Evolutionary conservation across 35 echinoderm and acorn worm genomes (phyloP), one percentile per base, ranked within the genome.

Genomic region (Acanthaster planci): DNA sequence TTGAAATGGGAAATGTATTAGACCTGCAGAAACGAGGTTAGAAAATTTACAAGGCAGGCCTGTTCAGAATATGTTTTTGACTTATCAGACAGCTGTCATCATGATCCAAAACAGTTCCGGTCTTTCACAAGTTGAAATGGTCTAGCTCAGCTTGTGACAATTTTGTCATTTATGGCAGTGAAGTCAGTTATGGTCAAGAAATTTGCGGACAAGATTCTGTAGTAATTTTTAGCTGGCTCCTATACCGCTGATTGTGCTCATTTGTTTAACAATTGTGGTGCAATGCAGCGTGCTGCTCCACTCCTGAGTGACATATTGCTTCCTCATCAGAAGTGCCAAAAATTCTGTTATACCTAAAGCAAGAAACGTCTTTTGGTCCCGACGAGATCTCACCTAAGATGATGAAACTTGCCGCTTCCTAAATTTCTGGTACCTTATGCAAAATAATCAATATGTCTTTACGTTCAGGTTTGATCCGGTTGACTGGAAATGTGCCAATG

Each of bases 1-100:
- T 5, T 0, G 59, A 67, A 67, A 67, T 31, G 59, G 59, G 59
- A 67, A 27, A 67, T 21, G 30, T 67, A 67, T n/a, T 1, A 67
- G 23, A 67, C 59, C 21, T 67, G 59, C 23, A 67, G 59, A 67
- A 67, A 67, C 59, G 1, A 27, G 59, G 59, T 67, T 67, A 67
- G 8, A n/a, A 67, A 67, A 67, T n/a, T 27, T 27, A 67, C 59
- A 21, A 67, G 19, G 30, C 59, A 22, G 59, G 59, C 59, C 23
- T 67, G 12, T 67, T 67, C 59, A 22, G 23, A 67, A 8, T 67
- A 67, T 22, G 59, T 67, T 7, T 67, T n/a, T 27, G 19, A 67
- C 8, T 67, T 67, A 1, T 22, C 59, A 27, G 59, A 8, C 8
- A 64, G 22, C 0, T 64, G 59, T 67, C 59, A 67, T 22, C 59